These are phyloP conservation scores for Lepus townsendii DNA, from an alignment of 2,797 vertebrate species.

Conservation along the genomic window DNA sequence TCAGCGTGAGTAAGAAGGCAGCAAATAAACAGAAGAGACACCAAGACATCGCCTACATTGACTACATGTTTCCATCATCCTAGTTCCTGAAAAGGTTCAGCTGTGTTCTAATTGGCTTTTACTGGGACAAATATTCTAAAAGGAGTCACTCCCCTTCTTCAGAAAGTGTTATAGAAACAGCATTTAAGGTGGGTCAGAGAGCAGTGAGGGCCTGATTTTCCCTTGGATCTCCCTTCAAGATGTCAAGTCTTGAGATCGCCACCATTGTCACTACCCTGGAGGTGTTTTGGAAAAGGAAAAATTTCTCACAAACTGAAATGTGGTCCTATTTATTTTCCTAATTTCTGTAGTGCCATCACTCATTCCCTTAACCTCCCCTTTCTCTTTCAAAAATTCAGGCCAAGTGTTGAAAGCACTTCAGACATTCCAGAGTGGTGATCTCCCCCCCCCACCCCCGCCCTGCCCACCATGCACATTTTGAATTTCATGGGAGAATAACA, in stretches of 20 bases:
- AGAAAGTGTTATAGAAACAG: neutral
- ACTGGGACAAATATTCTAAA: slow-evolving; percentile 38
- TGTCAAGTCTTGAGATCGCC: neutral
- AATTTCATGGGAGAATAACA: neutral
- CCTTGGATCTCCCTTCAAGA: neutral
- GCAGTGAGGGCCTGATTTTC: neutral
- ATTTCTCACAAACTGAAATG: neutral
- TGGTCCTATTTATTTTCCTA: neutral
- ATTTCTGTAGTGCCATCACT: neutral
- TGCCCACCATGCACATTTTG: neutral
- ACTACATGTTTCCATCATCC: slow-evolving; percentile 13
- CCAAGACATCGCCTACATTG: neutral
- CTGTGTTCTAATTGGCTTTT: neutral
- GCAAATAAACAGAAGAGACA: neutral
- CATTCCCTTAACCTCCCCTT: neutral
- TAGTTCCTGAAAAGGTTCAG: neutral
- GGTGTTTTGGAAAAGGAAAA: neutral
- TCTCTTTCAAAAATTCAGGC: neutral
- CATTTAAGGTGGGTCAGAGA: neutral
- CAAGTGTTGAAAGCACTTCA: neutral
- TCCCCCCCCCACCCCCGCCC: neutral
- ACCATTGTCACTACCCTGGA: neutral
- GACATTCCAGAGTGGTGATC: neutral
- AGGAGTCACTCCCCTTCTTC: slow-evolving; percentile 41
- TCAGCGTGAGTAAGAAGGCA: neutral